Evolutionary conservation across 1,140 invertebrate genomes (phyloP), one percentile per base, ranked within the genome.

Genomic region (Diachasma alloeum): DNA sequence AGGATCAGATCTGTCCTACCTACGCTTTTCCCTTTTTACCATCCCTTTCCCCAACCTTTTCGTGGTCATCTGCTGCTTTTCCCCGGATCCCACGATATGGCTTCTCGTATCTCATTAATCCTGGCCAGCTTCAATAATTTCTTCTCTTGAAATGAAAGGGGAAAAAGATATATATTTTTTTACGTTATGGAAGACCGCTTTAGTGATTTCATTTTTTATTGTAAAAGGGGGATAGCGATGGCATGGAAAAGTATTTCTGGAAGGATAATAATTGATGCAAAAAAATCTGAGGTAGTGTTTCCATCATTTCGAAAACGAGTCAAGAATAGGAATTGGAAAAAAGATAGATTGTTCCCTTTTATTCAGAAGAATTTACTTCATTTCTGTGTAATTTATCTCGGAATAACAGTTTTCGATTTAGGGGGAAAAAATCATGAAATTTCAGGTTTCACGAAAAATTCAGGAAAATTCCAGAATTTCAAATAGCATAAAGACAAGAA

Each of bases 51-150:
- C 22, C 63, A 70, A 80, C 68, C 63, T 36, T 59, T 42, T 53
- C 24, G 36, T 36, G 46, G 66, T 67, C 68, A 69, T 56, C 48
- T 48, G 48, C 71, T 72, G 31, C 71, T 48, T 56, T 69, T 69
- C 53, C 70, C 69, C 8, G 75, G 36, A 37, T 39, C 71, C 46
- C 48, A 72, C 48, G 46, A 53, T 71, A 72, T 72, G 46, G 83
- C 84, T 84, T 84, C 83, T 85, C 84, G 83, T 86, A 85, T 86
- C 85, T 85, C 83, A 86, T 86, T 84, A 86, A 86, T 84, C 82
- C 80, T 82, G 48, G 46, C 56, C 72, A 73, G 75, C 70, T 77
- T 71, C 48, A 71, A 77, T 78, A 78, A 74, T 78, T 78, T 74
- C 72, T 74, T 74, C 73, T 67, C 73, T 39, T 56, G 19, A 76